phyloP scores from a whole-genome alignment of 2,113 vertebrate species.

The Onychostruthus taczanowskii region DNA sequence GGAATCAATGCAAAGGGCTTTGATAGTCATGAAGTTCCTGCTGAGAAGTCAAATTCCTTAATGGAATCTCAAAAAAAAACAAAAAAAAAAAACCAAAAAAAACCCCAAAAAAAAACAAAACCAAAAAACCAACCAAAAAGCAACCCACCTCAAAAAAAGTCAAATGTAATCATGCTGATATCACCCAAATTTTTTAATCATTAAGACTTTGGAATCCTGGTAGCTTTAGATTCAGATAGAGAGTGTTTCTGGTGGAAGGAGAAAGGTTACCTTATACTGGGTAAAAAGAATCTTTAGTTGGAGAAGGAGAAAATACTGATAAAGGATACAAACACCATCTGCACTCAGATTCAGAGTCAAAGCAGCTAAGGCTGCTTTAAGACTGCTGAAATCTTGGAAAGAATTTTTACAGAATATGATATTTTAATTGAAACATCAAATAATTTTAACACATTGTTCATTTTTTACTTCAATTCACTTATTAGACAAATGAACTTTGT shows the following conservation, averaged over 20 bases:
- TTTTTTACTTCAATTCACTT: background rate
- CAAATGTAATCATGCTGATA: background rate
- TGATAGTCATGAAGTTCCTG: background rate
- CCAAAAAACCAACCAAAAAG: too few species aligned
- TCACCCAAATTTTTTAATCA: background rate
- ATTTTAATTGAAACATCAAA: background rate
- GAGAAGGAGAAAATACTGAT: background rate
- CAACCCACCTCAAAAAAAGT: too few species aligned
- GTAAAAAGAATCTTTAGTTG: background rate
- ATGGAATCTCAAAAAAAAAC: background rate
- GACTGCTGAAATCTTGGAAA: background rate
- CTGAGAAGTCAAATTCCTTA: background rate
- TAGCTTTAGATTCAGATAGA: background rate
- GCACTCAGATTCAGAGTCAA: background rate
- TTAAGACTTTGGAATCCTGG: background rate
- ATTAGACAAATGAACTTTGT: background rate
- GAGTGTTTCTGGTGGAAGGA: background rate
- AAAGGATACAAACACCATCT: background rate
- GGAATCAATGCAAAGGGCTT: background rate
- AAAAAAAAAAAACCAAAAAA: too few species aligned
- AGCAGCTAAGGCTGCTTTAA: background rate
- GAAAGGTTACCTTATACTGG: background rate
- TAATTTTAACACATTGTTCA: background rate
- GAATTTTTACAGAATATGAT: background rate
- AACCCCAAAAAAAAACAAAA: background rate